These are phyloP conservation scores for Zenarchopterus dispar DNA, from an alignment of 2,797 vertebrate genomes.

Conservation along the genomic window DNA sequence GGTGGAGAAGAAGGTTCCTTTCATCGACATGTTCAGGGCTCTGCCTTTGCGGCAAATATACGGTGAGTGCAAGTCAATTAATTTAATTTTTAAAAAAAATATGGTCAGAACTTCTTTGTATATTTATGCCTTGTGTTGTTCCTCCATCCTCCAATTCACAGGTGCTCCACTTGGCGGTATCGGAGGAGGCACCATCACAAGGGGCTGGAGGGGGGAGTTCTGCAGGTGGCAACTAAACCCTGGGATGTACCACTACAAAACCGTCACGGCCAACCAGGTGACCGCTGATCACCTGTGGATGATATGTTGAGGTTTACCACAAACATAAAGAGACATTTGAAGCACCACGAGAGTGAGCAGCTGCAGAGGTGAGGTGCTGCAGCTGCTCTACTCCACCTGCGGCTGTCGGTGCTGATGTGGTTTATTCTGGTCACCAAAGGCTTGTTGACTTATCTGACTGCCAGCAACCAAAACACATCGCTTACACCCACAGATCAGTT, in stretches of 20 bases:
- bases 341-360: too few species aligned
- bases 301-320: too few species aligned
- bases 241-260: slow-evolving; percentile 93
- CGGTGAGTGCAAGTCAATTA: slow-evolving; percentile 79
- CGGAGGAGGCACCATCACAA: slow-evolving; percentile 94
- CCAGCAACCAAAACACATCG: too few species aligned
- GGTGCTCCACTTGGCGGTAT: slow-evolving; percentile 95
- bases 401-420: too few species aligned
- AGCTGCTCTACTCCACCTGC: too few species aligned
- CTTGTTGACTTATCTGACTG: too few species aligned
- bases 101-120: neutral
- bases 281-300: neutral
- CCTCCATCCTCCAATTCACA: slow-evolving; percentile 52
- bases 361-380: too few species aligned
- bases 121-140: too few species aligned
- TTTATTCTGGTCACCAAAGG: too few species aligned
- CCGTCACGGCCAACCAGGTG: slow-evolving; percentile 92
- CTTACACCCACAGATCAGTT: too few species aligned
- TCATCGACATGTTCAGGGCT: slow-evolving; percentile 91
- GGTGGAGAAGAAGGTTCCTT: slow-evolving; percentile 93
- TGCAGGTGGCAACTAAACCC: slow-evolving; percentile 97
- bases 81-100: too few species aligned
- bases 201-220: slow-evolving; percentile 95
- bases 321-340: too few species aligned
- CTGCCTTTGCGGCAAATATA: slow-evolving; percentile 93